These are phyloP conservation scores for Diglossa cyanea DNA, from an alignment of 2,797 vertebrate genomes.

Conservation along the genomic window DNA sequence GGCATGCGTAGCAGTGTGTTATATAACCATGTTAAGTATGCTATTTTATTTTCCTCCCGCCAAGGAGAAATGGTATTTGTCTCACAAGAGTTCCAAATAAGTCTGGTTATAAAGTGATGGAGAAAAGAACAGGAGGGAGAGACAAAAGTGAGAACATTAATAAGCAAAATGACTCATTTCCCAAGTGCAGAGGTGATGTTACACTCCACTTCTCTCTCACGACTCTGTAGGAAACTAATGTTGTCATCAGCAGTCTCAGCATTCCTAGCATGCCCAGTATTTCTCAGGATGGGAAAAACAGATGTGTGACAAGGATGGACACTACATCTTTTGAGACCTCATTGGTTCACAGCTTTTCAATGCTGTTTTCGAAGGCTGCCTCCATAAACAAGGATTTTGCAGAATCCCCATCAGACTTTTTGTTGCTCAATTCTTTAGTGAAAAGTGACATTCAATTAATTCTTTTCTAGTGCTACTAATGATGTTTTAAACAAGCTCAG, in stretches of 20 bases:
- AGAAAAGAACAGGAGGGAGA: slow-evolving; percentile 41
- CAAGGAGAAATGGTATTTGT: slow-evolving; percentile 53
- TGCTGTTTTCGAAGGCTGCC: not conserved
- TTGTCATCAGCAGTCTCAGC: not conserved
- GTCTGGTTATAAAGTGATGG: slow-evolving; percentile 26
- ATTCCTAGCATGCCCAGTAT: not conserved
- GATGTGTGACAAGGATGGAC: not conserved
- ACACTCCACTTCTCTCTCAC: not conserved
- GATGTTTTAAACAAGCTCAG: slow-evolving; percentile 9
- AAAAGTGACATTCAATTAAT: not conserved
- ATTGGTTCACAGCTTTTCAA: not conserved
- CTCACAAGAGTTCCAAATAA: slow-evolving; percentile 49
- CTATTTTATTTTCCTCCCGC: slow-evolving; percentile 61
- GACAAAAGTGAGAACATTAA: slow-evolving; percentile 26
- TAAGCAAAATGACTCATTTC: slow-evolving; percentile 55
- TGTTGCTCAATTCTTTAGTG: not conserved
- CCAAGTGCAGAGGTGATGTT: slow-evolving; percentile 39
- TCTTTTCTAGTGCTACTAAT: not conserved
- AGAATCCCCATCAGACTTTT: not conserved
- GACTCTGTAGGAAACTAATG: not conserved
- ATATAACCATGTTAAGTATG: slow-evolving; percentile 60
- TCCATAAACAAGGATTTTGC: not conserved
- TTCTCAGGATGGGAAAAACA: slow-evolving; percentile 2
- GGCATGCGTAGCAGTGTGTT: slow-evolving; percentile 41
- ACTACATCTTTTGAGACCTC: not conserved